These are phyloP conservation scores for Thamnophis elegans DNA, from an alignment of 2,797 vertebrate genomes.

Conservation along the genomic window DNA sequence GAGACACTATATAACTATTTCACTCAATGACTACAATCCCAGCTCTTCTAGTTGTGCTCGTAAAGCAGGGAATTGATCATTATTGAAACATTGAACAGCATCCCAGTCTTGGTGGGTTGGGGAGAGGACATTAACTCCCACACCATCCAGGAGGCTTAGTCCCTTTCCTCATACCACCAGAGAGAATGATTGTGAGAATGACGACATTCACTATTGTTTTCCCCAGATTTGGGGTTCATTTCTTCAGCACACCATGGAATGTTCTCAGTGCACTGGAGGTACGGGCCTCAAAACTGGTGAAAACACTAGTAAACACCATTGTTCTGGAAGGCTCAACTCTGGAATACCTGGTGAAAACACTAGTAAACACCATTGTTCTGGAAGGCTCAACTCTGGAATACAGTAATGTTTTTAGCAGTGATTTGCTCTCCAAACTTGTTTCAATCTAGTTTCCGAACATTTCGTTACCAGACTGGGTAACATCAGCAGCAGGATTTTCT, in stretches of 20 bases:
- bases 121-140: neutral
- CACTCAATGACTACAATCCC: neutral
- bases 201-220: neutral
- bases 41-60: neutral
- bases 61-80: neutral
- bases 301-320: neutral
- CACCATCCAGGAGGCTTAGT: neutral
- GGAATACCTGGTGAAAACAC: neutral
- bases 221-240: neutral
- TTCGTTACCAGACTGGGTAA: no score
- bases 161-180: neutral
- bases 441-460: no score
- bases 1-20: neutral
- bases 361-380: neutral
- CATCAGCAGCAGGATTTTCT: no score
- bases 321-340: no score
- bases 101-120: neutral
- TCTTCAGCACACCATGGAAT: neutral
- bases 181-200: neutral
- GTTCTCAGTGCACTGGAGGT: neutral
- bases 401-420: no score
- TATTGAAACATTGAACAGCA: neutral
- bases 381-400: no score
- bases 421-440: no score
- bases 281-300: neutral